Percentiles rank a stretch among this genome's conserved stretches.
Evolutionary conservation across 2,888 invertebrate species (phyloP).

Genomic region (Ischnus inquisitorius): DNA sequence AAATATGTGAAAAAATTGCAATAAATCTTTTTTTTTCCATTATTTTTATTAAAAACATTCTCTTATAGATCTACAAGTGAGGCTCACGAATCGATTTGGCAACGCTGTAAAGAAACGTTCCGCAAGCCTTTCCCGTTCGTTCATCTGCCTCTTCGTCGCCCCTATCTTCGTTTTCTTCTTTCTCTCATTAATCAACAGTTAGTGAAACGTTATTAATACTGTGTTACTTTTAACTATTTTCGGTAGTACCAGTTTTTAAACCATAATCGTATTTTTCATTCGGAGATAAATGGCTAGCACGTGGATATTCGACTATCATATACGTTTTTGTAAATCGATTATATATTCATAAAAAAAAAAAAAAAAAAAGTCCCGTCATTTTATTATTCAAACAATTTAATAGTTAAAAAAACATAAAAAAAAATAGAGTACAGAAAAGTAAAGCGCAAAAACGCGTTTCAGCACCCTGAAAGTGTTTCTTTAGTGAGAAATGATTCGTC

Average conservation of each 20-base stretch:
- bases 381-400: conserved; percentile 26
- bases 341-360: conserved; percentile 10
- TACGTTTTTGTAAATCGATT: conserved; percentile 31
- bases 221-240: conserved; percentile 56
- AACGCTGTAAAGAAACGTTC: conserved; percentile 52
- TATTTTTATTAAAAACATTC: conserved; percentile 60
- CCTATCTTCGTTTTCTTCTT: background rate
- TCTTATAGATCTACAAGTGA: conserved; percentile 45
- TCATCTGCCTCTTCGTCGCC: conserved; percentile 15
- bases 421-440: background rate
- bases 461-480: conserved; percentile 58
- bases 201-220: conserved; percentile 65
- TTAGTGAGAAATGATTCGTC: conserved; percentile 43
- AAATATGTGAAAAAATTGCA: background rate
- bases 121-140: conserved; percentile 22
- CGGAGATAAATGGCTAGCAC: conserved; percentile 52
- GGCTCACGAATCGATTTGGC: conserved; percentile 54
- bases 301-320: conserved; percentile 56
- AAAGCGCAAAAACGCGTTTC: conserved; percentile 27
- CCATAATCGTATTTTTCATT: conserved; percentile 24
- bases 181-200: conserved; percentile 55
- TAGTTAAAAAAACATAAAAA: conserved; percentile 26
- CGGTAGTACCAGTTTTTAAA: conserved; percentile 58
- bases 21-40: conserved; percentile 11
- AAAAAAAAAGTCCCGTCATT: conserved; percentile 37